A percentile compares a stretch with the other conserved stretches of the same genome.
These are phyloP conservation scores for Otus sunia DNA, from an alignment of 2,113 vertebrate species.

Conservation along the genomic window DNA sequence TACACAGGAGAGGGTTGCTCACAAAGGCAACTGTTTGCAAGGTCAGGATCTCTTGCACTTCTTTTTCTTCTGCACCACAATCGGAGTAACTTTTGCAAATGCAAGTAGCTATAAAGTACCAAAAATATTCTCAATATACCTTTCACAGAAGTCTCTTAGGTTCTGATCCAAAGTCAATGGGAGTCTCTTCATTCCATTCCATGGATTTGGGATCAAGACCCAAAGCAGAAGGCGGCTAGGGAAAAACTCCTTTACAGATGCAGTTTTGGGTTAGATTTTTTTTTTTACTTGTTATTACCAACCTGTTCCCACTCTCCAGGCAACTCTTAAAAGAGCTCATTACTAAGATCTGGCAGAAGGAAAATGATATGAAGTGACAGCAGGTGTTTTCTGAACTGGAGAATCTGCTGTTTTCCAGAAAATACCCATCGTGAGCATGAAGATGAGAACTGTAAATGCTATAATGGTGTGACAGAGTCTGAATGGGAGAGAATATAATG, in stretches of 20 bases:
- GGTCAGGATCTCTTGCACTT: not conserved
- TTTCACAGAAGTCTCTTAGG: not conserved
- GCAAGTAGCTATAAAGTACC: not conserved
- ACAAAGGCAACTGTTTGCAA: not conserved
- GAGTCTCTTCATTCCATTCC: not conserved
- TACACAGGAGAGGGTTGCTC: not conserved
- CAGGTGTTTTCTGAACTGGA: constrained; percentile 9
- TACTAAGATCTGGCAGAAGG: not conserved
- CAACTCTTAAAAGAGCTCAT: not conserved
- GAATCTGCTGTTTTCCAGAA: not conserved
- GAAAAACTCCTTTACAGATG: not conserved
- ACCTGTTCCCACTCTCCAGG: constrained; percentile 8
- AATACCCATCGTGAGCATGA: not conserved
- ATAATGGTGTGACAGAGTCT: not conserved
- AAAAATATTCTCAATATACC: not conserved
- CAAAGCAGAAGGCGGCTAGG: not conserved
- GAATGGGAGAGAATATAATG: not conserved
- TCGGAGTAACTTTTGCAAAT: not conserved
- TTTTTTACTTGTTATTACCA: not conserved
- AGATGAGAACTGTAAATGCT: not conserved
- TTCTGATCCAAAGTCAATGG: not conserved
- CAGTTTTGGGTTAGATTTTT: not conserved
- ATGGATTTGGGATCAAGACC: not conserved
- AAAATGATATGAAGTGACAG: not conserved
- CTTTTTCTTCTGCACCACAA: not conserved